Percentiles rank a stretch among this genome's conserved stretches.
These are phyloP conservation scores for Cephonodes hylas DNA, from an alignment of 2,888 invertebrate species.

Conservation along the genomic window DNA sequence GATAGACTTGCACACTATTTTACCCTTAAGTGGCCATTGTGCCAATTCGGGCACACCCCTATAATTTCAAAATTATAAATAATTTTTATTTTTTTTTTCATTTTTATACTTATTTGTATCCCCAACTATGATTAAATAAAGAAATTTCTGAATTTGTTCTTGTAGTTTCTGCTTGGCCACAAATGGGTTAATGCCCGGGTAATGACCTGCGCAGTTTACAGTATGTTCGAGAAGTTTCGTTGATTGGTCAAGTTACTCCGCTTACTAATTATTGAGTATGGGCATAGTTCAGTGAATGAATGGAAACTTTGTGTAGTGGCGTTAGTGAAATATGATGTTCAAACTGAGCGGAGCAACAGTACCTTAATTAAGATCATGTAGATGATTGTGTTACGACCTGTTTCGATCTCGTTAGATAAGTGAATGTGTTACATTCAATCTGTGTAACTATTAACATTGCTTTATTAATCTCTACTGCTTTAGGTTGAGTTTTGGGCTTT, in stretches of 20 bases:
- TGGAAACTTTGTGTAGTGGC: neutral
- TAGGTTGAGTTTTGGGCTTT: too few relatives aligned
- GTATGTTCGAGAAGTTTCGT: conserved; percentile 33
- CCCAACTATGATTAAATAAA: too few relatives aligned
- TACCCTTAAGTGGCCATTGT: too few relatives aligned
- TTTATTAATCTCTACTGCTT: neutral
- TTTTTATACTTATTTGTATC: too few relatives aligned
- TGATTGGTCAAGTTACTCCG: conserved; percentile 20
- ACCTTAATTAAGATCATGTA: neutral
- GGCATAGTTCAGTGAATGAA: conserved; percentile 7
- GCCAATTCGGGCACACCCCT: too few relatives aligned
- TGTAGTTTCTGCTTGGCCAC: too few relatives aligned
- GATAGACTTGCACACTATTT: too few relatives aligned
- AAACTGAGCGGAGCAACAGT: neutral
- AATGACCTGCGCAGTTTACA: conserved; percentile 67
- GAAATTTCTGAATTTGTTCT: too few relatives aligned
- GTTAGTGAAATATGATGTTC: neutral
- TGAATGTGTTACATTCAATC: neutral
- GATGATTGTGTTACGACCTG: neutral
- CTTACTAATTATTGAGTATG: conserved; percentile 1
- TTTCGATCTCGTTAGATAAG: neutral
- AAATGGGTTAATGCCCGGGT: conserved; percentile 66
- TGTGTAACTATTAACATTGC: neutral
- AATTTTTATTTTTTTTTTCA: too few relatives aligned
- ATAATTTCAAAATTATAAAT: too few relatives aligned